Evolutionary conservation across 2,888 invertebrate species (phyloP), one percentile per base, ranked within the genome.

Genomic region (Boloria selene): DNA sequence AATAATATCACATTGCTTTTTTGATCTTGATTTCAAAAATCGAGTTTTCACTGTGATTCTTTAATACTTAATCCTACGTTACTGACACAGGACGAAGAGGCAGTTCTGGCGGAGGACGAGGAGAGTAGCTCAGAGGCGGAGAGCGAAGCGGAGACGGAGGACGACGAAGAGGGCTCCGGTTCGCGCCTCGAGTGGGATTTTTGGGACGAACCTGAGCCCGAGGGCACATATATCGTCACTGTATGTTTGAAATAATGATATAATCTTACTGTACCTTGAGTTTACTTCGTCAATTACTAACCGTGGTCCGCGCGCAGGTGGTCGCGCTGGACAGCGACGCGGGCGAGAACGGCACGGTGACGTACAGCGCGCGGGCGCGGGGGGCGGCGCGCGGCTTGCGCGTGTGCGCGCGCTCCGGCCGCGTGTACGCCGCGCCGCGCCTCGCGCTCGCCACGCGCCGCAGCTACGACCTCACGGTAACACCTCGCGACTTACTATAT

Each of bases 281-380:
- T 50, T 18, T 18, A 50, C 10, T 18, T 7, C 7, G 47, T 10
- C 31, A 38, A 38, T 38, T 10, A 38, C 10, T 7, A 10, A 38
- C 2, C 10, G 10, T 10, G 3, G 2, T 10, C 7, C 7, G 31
- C 31, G 31, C 31, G 31, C 88, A 96, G 95, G 96, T 98, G 72
- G 91, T 96, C 72, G 98, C 98, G 14, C 94, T 95, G 73, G 98
- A 98, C 87, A 93, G 93, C 74, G 98, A 98, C 86, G 92, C 93
- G 62, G 97, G 96, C 10, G 94, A 93, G 72, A 98, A 98, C 90
- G 96, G 96, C 63, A 94, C 95, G 74, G 94, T 98, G 73, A 95
- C 95, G 22, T 98, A 98, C 93, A 95, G 95, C 77, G 80, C 79
- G 74, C 85, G 90, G 13, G 89, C 82, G 16, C 95, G 96, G 14